Conservation (phyloP, 1,140 invertebrate genomes). For the Drosophila watanabei region DNA sequence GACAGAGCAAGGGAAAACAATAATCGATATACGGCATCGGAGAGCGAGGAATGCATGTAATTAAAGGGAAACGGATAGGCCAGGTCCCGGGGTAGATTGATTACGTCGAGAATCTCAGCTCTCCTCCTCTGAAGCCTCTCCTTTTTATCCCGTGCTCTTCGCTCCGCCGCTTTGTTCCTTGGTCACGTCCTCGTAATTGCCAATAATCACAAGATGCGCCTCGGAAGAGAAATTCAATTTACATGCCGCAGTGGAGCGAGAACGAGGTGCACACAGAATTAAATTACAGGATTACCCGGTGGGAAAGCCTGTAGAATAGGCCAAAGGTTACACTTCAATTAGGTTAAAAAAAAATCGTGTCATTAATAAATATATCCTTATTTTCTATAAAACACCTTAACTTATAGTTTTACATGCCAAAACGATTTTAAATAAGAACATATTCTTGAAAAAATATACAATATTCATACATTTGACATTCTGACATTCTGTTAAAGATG, state of each 20-base stretch:
- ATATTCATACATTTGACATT: background rate
- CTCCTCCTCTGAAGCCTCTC: background rate
- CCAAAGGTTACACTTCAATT: conserved; percentile 57
- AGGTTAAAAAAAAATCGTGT: background rate
- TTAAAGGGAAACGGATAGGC: conserved; percentile 46
- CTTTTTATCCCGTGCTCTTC: no score
- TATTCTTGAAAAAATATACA: background rate
- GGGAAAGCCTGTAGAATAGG: conserved; percentile 48
- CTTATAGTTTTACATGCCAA: no score
- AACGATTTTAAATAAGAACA: background rate
- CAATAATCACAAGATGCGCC: conserved; percentile 68
- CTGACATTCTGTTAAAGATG: background rate
- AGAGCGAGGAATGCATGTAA: conserved; percentile 41
- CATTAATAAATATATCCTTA: background rate
- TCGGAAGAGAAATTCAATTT: conserved; percentile 60
- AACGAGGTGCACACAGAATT: conserved; percentile 24
- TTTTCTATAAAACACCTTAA: background rate
- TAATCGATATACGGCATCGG: conserved; percentile 48
- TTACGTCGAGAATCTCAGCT: conserved; percentile 15
- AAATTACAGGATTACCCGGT: conserved; percentile 36
- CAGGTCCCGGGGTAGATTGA: conserved; percentile 38
- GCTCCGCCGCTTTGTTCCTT: conserved; percentile 43
- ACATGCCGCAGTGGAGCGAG: conserved; percentile 41
- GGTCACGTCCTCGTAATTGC: conserved; percentile 76
- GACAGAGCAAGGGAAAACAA: conserved; percentile 28